Conservation (phyloP, 2,888 invertebrate genomes). For the Patella caerulea region DNA sequence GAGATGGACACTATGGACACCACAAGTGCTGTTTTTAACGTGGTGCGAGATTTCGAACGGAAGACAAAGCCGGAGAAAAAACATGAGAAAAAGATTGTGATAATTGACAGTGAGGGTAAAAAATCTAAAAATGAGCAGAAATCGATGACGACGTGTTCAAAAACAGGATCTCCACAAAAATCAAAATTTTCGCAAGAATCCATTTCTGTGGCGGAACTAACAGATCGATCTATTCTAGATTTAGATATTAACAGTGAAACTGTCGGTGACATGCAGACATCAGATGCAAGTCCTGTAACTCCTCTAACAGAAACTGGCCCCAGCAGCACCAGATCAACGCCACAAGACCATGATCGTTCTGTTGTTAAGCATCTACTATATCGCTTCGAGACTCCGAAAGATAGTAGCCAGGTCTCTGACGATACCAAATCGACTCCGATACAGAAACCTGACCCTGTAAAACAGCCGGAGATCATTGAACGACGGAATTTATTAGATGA, state of each 20-base stretch:
- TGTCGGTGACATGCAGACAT: neutral
- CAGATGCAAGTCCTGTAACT: neutral
- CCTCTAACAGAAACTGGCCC: neutral
- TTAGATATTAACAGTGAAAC: neutral
- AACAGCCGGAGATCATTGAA: neutral
- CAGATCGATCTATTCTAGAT: neutral
- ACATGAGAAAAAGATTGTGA: conserved; percentile 42
- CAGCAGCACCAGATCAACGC: neutral
- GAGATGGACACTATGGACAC: conserved; percentile 35
- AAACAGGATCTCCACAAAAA: conserved; percentile 16
- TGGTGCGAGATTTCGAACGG: conserved; percentile 56
- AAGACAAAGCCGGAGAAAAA: conserved; percentile 31
- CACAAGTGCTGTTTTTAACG: conserved; percentile 48
- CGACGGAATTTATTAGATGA: neutral
- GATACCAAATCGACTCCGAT: neutral
- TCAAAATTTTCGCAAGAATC: neutral
- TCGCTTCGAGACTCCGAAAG: conserved; percentile 43
- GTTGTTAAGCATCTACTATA: conserved; percentile 49
- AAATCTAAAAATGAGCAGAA: conserved; percentile 12
- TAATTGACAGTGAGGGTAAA: conserved; percentile 45
- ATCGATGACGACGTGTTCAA: neutral
- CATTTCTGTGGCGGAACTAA: neutral
- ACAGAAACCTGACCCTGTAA: neutral
- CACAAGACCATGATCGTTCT: conserved; percentile 25
- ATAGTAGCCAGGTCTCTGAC: conserved; percentile 21